Evolutionary conservation across 2,888 invertebrate genomes (phyloP).

Genomic region (Tricholauxania praeusta): DNA sequence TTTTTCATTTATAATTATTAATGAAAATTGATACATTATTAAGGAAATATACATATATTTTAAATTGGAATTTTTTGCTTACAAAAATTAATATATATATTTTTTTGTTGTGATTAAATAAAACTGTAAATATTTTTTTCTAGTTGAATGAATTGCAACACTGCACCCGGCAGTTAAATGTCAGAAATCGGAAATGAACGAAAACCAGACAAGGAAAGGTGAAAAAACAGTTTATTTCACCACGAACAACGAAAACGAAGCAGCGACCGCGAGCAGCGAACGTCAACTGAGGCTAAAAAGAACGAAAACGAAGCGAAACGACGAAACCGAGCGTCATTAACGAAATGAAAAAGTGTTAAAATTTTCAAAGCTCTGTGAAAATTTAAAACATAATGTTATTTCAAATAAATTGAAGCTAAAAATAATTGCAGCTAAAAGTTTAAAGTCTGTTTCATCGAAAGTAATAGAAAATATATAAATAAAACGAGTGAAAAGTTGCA

Average conservation of each 20-base stretch:
- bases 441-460: constrained; percentile 4
- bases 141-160: neutral
- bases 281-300: constrained; percentile 29
- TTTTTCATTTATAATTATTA: too few relatives aligned
- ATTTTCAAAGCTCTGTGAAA: constrained; percentile 35
- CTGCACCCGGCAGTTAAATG: constrained; percentile 1
- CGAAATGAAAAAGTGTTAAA: constrained; percentile 42
- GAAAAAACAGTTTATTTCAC: constrained; percentile 6
- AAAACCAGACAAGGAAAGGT: neutral
- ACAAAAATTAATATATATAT: too few relatives aligned
- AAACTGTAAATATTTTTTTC: neutral
- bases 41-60: too few relatives aligned
- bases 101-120: too few relatives aligned
- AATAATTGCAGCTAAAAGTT: constrained; percentile 35
- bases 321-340: constrained; percentile 36
- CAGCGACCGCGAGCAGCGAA: constrained; percentile 32
- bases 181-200: constrained; percentile 22
- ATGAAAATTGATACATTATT: too few relatives aligned
- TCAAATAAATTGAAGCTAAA: constrained; percentile 48
- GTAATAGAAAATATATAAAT: neutral
- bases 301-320: constrained; percentile 30
- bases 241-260: constrained; percentile 30
- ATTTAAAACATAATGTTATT: constrained; percentile 49
- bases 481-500: constrained; percentile 25
- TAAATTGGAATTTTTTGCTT: too few relatives aligned